Evolutionary conservation across 2,797 vertebrate genomes (phyloP).

Genomic region (Ammospiza maritima): DNA sequence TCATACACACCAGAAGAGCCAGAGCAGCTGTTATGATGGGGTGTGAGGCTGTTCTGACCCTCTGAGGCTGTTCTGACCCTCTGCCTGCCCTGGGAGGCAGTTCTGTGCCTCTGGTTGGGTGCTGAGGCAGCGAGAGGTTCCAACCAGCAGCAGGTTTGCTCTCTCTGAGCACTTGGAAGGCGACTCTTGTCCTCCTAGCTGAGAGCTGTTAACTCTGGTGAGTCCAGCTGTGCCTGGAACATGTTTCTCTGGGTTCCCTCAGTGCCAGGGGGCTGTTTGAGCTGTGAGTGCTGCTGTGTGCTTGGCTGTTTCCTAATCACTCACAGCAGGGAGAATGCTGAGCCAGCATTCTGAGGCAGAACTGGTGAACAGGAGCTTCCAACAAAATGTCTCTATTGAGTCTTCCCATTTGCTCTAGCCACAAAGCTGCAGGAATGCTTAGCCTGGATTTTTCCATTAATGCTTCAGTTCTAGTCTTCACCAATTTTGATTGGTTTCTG

Average conservation of each 20-base stretch:
- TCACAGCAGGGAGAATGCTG: background rate
- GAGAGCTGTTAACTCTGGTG: background rate
- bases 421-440: conserved; percentile 3
- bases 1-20: background rate
- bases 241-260: background rate
- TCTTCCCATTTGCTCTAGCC: background rate
- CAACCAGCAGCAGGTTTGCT: background rate
- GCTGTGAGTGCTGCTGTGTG: background rate
- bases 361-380: conserved; percentile 11
- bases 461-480: background rate
- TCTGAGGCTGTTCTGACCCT: background rate
- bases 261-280: background rate
- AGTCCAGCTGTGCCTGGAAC: background rate
- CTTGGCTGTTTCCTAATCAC: background rate
- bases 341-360: background rate
- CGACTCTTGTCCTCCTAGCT: background rate
- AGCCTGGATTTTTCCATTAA: background rate
- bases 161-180: background rate
- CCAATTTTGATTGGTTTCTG: background rate
- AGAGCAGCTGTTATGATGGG: background rate
- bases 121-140: background rate
- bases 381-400: background rate
- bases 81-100: background rate
- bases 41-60: background rate
- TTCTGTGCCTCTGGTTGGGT: background rate